Conservation (phyloP, 35 echinoderm and acorn worm genomes). For the Ptychodera flava region DNA sequence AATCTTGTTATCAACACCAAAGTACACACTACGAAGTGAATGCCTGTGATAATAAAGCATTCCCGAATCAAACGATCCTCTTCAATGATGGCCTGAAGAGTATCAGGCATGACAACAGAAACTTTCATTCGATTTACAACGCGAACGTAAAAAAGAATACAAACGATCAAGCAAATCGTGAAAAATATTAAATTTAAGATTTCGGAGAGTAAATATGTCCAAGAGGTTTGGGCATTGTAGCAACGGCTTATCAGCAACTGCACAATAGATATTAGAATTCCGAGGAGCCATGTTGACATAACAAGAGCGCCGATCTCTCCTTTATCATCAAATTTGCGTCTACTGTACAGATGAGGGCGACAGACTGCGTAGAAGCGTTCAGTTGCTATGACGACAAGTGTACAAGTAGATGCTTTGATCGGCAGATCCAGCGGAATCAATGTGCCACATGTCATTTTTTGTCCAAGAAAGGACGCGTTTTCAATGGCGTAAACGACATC, state of each 20-base stretch:
- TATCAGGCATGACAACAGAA: not conserved
- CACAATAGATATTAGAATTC: not conserved
- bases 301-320: not conserved
- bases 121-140: not conserved
- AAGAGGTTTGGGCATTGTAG: not conserved
- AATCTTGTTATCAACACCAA: not conserved
- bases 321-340: not conserved
- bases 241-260: not conserved
- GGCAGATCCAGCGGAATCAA: not conserved
- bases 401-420: not conserved
- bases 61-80: not conserved
- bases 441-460: not conserved
- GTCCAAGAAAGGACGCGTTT: not conserved
- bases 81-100: not conserved
- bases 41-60: not conserved
- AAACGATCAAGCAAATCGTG: not conserved
- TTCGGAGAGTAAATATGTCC: not conserved
- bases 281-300: not conserved
- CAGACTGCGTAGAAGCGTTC: not conserved
- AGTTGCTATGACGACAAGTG: not conserved
- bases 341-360: not conserved
- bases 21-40: not conserved
- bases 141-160: not conserved
- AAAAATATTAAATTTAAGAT: not conserved
- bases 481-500: not conserved